Conservation (phyloP, 1,140 invertebrate genomes). For the Pseudomyrmex gracilis region DNA sequence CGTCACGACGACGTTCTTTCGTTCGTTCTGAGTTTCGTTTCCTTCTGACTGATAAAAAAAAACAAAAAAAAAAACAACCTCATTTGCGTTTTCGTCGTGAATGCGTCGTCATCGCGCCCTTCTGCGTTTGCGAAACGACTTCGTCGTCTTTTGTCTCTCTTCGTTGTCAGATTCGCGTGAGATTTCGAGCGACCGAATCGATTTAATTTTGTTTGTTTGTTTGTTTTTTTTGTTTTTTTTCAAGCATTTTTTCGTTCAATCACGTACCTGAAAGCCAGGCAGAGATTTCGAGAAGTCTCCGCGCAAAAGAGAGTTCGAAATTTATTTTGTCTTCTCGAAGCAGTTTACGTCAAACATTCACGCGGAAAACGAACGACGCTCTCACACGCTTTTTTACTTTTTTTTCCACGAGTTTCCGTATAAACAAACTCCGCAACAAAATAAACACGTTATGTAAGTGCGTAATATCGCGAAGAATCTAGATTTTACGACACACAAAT, state of each 20-base stretch:
- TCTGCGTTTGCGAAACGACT: constrained; percentile 52
- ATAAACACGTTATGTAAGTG: not conserved
- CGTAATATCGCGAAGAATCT: no score
- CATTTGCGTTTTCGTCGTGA: constrained; percentile 36
- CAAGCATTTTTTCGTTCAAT: constrained; percentile 61
- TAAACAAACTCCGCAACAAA: constrained; percentile 5
- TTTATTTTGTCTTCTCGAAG: constrained; percentile 36
- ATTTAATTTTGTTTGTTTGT: constrained; percentile 69
- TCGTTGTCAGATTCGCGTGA: constrained; percentile 44
- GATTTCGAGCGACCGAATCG: constrained; percentile 15
- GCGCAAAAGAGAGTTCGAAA: constrained; percentile 26
- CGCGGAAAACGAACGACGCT: not conserved
- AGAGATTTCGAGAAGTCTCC: constrained; percentile 23
- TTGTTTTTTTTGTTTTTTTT: no score
- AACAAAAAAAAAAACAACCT: no score
- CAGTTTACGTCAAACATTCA: not conserved
- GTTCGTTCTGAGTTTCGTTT: constrained; percentile 45
- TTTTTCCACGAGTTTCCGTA: constrained; percentile 17
- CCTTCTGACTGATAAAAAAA: no score
- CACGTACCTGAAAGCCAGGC: constrained; percentile 81
- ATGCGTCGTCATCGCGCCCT: constrained; percentile 37
- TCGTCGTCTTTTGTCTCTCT: constrained; percentile 28
- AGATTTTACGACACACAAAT: not conserved
- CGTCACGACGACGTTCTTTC: constrained; percentile 44
- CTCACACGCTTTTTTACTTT: constrained; percentile 1